Percentiles rank a stretch among this genome's conserved stretches.
phyloP scores from a whole-genome alignment of 2,797 vertebrate species.

The Rhynchonycteris naso region DNA sequence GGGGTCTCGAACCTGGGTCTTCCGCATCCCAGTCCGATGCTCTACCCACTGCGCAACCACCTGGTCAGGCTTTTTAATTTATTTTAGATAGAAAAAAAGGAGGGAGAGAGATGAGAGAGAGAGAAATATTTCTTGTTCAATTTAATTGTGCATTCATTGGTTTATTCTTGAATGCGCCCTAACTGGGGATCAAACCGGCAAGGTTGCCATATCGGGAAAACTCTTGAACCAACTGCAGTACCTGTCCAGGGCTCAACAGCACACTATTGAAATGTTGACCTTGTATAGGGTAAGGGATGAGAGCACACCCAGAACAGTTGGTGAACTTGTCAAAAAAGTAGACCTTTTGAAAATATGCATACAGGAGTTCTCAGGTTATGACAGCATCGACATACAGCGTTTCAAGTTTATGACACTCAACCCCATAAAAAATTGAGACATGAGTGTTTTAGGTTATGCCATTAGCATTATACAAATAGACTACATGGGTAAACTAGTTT shows the following conservation, averaged over 20 bases:
- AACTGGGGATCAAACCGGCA: not conserved
- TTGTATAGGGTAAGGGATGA: not conserved
- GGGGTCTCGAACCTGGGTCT: too few species aligned
- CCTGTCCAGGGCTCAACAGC: not conserved
- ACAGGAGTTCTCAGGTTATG: too few species aligned
- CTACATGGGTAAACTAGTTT: too few species aligned
- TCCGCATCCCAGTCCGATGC: too few species aligned
- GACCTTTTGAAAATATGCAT: not conserved
- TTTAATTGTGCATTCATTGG: not conserved
- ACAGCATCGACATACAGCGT: too few species aligned
- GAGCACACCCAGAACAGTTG: not conserved
- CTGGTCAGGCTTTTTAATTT: too few species aligned
- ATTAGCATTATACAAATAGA: too few species aligned
- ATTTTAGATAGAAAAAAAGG: too few species aligned
- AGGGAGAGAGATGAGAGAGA: not conserved
- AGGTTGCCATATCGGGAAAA: not conserved
- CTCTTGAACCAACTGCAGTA: not conserved
- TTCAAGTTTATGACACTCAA: too few species aligned
- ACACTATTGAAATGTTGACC: not conserved
- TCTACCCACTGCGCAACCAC: too few species aligned
- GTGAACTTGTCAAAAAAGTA: not conserved
- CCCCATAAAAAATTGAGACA: too few species aligned
- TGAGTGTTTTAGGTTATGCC: too few species aligned
- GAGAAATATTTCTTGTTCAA: not conserved
- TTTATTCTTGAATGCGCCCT: not conserved